Evolutionary conservation across 2,113 vertebrate genomes (phyloP).

Genomic region (Neodontobutis hainanensis): DNA sequence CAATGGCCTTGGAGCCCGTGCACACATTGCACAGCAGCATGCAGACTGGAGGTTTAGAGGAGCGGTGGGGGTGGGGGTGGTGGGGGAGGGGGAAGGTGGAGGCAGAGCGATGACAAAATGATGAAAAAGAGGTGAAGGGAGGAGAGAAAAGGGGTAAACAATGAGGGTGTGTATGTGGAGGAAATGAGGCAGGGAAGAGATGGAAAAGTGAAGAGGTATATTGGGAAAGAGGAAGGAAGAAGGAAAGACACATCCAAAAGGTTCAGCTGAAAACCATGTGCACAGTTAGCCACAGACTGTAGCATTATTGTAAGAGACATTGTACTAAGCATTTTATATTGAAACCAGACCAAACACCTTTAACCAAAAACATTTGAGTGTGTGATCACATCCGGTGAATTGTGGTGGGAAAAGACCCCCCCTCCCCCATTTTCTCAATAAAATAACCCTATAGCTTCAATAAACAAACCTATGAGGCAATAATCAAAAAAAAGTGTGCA

Average conservation of each 20-base stretch:
- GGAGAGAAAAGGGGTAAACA: constrained; percentile 3
- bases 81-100: constrained; percentile 7
- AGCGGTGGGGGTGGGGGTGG: constrained; percentile 14
- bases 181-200: constrained; percentile 4
- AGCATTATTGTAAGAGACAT: too few relatives aligned
- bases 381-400: too few relatives aligned
- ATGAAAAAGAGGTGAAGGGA: constrained; percentile 5
- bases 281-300: neutral
- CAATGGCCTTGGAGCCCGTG: constrained; percentile 22
- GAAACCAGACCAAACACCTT: too few relatives aligned
- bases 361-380: too few relatives aligned
- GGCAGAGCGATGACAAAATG: neutral
- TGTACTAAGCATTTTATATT: too few relatives aligned
- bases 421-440: neutral
- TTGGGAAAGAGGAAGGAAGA: constrained; percentile 29
- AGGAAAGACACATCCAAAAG: constrained; percentile 19
- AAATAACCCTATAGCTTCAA: neutral
- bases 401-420: too few relatives aligned
- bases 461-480: neutral
- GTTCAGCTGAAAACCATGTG: constrained; percentile 23
- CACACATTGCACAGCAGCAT: constrained; percentile 4
- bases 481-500: neutral
- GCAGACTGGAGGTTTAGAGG: constrained; percentile 13
- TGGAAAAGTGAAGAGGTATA: neutral
- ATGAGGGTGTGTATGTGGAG: neutral